Evolutionary conservation across 1,140 invertebrate genomes (phyloP).

Genomic region (Brachionus calyciflorus): DNA sequence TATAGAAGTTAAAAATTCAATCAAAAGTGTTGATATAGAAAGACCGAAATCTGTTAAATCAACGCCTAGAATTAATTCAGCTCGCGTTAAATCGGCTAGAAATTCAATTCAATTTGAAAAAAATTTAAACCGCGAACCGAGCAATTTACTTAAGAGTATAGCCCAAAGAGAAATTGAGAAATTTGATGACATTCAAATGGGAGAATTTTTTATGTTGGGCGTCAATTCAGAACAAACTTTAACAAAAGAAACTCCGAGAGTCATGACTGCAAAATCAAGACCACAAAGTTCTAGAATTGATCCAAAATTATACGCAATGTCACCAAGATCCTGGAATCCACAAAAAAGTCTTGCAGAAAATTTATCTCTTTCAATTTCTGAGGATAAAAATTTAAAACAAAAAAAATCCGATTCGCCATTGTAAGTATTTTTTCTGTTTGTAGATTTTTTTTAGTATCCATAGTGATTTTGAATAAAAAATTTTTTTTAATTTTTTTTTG

Average conservation of each 20-base stretch:
- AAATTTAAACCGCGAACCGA: slow-evolving; percentile 17
- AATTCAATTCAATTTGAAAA: background rate
- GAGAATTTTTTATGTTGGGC: background rate
- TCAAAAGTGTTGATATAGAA: background rate
- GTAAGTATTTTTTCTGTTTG: background rate
- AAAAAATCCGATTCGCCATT: no score
- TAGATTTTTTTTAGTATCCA: background rate
- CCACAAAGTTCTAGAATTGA: slow-evolving; percentile 10
- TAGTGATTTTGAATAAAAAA: background rate
- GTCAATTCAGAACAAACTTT: background rate
- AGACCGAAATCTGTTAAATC: background rate
- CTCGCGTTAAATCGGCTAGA: background rate
- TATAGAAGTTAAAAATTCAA: background rate
- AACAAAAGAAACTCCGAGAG: background rate
- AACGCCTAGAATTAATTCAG: background rate
- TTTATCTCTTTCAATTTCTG: no score
- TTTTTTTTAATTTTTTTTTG: background rate
- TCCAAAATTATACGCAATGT: slow-evolving; percentile 7
- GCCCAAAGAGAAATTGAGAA: background rate
- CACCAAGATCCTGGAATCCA: slow-evolving; percentile 1
- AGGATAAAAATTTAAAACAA: no score
- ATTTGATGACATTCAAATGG: background rate
- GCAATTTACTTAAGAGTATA: background rate
- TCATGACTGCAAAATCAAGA: background rate
- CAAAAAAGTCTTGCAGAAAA: background rate